These are phyloP conservation scores for Sweltsa coloradensis DNA, from an alignment of 1,140 invertebrate species.

Conservation along the genomic window DNA sequence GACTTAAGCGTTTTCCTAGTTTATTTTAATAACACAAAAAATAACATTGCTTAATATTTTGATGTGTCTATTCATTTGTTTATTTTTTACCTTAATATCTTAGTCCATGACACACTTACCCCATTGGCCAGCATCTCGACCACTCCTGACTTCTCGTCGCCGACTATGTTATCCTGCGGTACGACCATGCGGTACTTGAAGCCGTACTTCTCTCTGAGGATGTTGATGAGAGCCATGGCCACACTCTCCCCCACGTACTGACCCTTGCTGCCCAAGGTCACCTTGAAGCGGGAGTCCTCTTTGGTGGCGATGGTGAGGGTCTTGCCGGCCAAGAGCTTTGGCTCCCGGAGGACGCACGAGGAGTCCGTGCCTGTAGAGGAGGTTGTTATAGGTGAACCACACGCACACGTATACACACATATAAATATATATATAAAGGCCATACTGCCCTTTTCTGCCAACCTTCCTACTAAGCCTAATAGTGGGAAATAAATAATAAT, in stretches of 20 bases:
- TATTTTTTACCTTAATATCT: too few species aligned
- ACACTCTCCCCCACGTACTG: slow-evolving; percentile 46
- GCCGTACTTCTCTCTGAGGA: slow-evolving; percentile 50
- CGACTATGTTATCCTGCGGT: slow-evolving; percentile 41
- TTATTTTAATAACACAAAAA: background rate
- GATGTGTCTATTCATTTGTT: too few species aligned
- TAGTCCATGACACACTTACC: slow-evolving; percentile 30
- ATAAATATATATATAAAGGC: too few species aligned
- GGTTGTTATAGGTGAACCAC: too few species aligned
- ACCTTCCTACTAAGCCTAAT: too few species aligned
- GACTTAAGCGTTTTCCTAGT: too few species aligned
- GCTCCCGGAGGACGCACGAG: background rate
- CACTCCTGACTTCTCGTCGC: slow-evolving; percentile 41
- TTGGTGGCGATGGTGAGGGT: slow-evolving; percentile 20
- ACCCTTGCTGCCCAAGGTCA: too few species aligned
- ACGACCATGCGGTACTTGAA: slow-evolving; percentile 55
- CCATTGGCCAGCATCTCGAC: slow-evolving; percentile 41
- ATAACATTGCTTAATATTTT: background rate
- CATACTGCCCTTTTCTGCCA: too few species aligned
- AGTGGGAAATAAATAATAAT: too few species aligned
- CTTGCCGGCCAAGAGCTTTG: slow-evolving; percentile 17
- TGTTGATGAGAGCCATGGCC: slow-evolving; percentile 56
- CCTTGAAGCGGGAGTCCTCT: too few species aligned
- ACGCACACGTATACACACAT: too few species aligned
- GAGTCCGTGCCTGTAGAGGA: background rate